Base-by-base conservation (phyloP, 30 jellyfish, hydroid and myxozoan species). In the Sanderia malayensis region DNA sequence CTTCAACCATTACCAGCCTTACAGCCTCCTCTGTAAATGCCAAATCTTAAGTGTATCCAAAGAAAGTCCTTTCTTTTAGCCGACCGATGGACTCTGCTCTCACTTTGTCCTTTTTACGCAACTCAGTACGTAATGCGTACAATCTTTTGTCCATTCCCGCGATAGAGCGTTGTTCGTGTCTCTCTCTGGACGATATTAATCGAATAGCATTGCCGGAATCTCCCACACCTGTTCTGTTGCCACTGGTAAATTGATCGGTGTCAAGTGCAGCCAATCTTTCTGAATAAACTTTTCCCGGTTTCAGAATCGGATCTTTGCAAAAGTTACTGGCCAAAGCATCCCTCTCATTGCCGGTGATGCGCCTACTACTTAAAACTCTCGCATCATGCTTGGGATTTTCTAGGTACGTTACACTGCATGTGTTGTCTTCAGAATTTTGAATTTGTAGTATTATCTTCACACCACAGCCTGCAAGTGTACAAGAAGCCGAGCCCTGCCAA, bases 211-310 rank as follows among this genome's bases (percentile, higher is more conserved):
- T 74, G 28, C 53, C 30, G 7, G 86, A 74, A 15, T 21, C 33
- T 2, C 86, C 86, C n/a, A 53, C 68, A n/a, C 53, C 68, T 29
- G 68, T 69, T 29, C 86, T 32, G 41, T 74, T 74, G 19, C 86
- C 80, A 19, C 79, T 20, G 28, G 78, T 68, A 27, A 26, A 74
- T 8, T 32, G 34, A 0, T 58, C 80, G 4, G 58, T 2, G 46
- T 33, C 67, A 29, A 61, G 33, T 20, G 26, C 28, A 30, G 53
- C 78, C 6, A 74, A 1, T 20, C 67, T 46, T 31, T 41, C 26
- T 10, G 68, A 37, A 60, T 74, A 57, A 57, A 27, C 86, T 30
- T 55, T 7, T 4, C 58, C 20, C 15, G 79, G 79, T 37, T n/a
- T 37, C 32, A 44, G 33, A 17, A 10, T 27, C 17, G 41, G 33